phyloP scores from a whole-genome alignment of 2,888 invertebrate species.

The Pheosia gnoma region DNA sequence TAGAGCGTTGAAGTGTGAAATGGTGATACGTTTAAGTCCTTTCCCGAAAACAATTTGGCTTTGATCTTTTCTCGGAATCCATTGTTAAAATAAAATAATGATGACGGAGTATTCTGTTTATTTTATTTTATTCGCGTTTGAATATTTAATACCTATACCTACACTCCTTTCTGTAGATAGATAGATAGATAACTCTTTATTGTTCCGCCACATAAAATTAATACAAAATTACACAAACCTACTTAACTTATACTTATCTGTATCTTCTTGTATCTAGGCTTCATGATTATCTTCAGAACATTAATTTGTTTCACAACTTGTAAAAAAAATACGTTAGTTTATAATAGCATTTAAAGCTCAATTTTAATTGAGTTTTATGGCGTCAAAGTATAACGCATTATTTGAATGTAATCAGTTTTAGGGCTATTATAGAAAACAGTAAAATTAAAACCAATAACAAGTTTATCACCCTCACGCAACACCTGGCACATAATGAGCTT shows the following conservation, averaged over 20 bases:
- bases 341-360: no score
- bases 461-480: background rate
- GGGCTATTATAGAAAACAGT: background rate
- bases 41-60: background rate
- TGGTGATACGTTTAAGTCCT: background rate
- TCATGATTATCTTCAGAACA: no score
- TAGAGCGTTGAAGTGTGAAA: slow-evolving; percentile 15
- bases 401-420: background rate
- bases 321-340: no score
- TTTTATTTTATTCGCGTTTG: no score
- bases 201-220: no score
- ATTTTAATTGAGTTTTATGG: no score
- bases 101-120: background rate
- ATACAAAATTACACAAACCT: no score
- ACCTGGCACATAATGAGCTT: background rate
- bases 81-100: slow-evolving; percentile 2
- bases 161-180: background rate
- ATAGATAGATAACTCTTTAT: no score
- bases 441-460: background rate
- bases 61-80: slow-evolving; percentile 3
- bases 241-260: no score
- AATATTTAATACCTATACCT: background rate
- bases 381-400: background rate
- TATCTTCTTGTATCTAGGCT: no score
- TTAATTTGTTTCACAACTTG: no score